Percentiles rank a stretch among this genome's conserved stretches.
phyloP scores from a whole-genome alignment of 2,888 invertebrate genomes.

The Lysandra bellargus region DNA sequence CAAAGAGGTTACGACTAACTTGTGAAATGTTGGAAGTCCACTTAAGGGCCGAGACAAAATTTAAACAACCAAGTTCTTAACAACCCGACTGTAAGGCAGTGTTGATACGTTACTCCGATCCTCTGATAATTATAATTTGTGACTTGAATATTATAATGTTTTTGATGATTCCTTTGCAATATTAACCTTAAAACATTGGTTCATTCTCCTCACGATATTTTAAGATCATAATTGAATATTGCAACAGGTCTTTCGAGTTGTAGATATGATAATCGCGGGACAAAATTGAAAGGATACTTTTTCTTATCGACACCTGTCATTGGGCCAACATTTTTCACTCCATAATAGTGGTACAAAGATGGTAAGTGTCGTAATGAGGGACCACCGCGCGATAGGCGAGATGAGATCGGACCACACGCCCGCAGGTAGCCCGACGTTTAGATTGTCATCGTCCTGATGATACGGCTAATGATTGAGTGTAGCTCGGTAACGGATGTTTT shows the following conservation, averaged over 20 bases:
- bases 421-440: slow-evolving; percentile 77
- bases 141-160: not conserved
- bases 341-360: slow-evolving; percentile 62
- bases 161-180: not conserved
- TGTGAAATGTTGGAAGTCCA: too few relatives aligned
- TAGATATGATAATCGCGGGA: slow-evolving; percentile 36
- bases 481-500: slow-evolving; percentile 55
- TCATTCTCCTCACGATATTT: slow-evolving; percentile 3
- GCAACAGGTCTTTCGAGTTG: slow-evolving; percentile 8
- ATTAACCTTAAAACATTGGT: not conserved
- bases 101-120: too few relatives aligned
- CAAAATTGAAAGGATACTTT: slow-evolving; percentile 29
- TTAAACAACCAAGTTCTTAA: too few relatives aligned
- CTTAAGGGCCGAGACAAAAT: too few relatives aligned
- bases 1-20: too few relatives aligned
- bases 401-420: slow-evolving; percentile 76
- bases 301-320: slow-evolving; percentile 76
- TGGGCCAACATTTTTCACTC: slow-evolving; percentile 72
- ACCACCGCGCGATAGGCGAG: slow-evolving; percentile 75
- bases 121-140: too few relatives aligned
- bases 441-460: slow-evolving; percentile 79
- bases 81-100: too few relatives aligned
- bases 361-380: slow-evolving; percentile 71
- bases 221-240: slow-evolving; percentile 13
- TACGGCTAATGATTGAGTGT: slow-evolving; percentile 70